Conservation (phyloP, 2,113 vertebrate genomes). For the Hypanus sabinus region DNA sequence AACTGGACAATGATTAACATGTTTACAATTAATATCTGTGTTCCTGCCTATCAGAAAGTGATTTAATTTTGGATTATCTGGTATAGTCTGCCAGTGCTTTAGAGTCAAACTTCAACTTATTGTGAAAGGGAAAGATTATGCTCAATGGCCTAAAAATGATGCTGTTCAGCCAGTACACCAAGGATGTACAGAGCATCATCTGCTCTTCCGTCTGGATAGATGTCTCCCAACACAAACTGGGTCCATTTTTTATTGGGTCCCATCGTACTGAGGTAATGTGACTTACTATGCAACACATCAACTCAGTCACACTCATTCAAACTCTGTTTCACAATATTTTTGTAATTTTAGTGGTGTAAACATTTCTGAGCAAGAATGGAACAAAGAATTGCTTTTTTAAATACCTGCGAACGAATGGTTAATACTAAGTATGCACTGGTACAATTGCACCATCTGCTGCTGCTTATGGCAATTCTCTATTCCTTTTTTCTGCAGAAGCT, state of each 20-base stretch:
- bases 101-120: too few species aligned
- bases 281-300: neutral
- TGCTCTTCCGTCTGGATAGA: neutral
- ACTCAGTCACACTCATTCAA: neutral
- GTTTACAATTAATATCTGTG: neutral
- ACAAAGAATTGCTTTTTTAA: neutral
- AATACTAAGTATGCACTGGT: neutral
- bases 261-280: neutral
- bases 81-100: neutral
- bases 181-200: neutral
- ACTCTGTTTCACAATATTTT: neutral
- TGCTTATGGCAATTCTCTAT: neutral
- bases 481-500: neutral
- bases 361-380: neutral
- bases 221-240: neutral
- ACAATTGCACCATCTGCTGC: neutral
- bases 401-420: neutral
- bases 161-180: neutral
- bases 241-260: neutral
- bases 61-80: neutral
- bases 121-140: neutral
- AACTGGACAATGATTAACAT: neutral
- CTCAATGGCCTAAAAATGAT: neutral
- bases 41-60: neutral
- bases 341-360: neutral